Evolutionary conservation across 2,797 vertebrate genomes (phyloP), one percentile per base, ranked within the genome.

Genomic region (Chelidonichthys spinosus): DNA sequence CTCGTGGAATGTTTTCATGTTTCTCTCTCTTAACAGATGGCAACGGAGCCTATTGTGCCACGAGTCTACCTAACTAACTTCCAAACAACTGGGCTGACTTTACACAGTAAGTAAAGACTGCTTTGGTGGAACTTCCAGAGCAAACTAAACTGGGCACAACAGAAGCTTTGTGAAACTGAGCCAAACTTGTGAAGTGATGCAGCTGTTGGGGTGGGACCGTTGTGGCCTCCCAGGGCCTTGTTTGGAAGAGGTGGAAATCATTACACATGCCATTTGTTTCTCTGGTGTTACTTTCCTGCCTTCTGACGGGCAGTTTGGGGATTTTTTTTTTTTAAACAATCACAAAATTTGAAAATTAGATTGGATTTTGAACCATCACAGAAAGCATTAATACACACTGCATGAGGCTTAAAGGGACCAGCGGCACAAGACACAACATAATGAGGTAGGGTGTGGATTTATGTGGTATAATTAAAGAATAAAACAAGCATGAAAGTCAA

Each of bases 21-120:
- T 85, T 72, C 43, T 40, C 37, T 42, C 58, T 61, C 49, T 53
- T 59, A 85, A 74, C 93, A 94, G 92, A 93, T 94, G 91, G 90
- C 63, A 53, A 74, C 83, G 60, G 80, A 87, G 76, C 60, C 61
- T 40, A 74, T 67, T 85, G 71, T 84, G 69, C 62, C 62, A 60
- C 25, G 79, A 87, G 81, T 89, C 83, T 75, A 55, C 80, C 68
- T 43, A 56, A 70, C 76, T 72, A 75, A 79, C 79, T 84, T 83
- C 69, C 77, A 63, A 88, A 90, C 90, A 88, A 82, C 84, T 90
- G 87, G 84, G 79, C 78, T 69, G 43, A 75, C 59, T 74, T 86
- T 67, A 42, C 68, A 66, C 76, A 67, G 49, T 25, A 42, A 84
- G 70, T 59, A 59, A 72, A 76, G 52, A 71, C 73, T 56, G 77